Conservation (phyloP, 2,888 invertebrate genomes). For the Coenonympha arcania region DNA sequence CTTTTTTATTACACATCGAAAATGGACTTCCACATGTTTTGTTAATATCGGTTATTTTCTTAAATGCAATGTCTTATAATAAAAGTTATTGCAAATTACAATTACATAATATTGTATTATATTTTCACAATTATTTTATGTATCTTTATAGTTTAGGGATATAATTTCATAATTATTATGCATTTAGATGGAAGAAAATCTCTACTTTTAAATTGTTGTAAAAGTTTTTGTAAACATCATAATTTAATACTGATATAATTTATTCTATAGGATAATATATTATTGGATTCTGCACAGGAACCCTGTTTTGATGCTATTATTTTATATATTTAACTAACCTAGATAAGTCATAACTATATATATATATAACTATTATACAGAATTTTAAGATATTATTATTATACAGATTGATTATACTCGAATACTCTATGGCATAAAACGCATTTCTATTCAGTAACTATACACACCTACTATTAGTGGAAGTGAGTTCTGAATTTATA, state of each 20-base stretch:
- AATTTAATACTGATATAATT: background rate
- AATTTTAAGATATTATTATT: too few species aligned
- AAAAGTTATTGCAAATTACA: background rate
- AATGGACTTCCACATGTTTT: slow-evolving; percentile 2
- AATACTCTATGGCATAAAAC: too few species aligned
- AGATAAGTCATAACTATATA: too few species aligned
- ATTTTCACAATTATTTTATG: background rate
- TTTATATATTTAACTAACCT: too few species aligned
- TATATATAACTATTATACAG: too few species aligned
- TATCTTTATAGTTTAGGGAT: background rate
- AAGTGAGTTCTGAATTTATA: background rate
- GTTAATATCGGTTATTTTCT: background rate
- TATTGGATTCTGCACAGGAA: slow-evolving; percentile 7
- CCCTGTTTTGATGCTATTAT: background rate
- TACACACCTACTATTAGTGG: too few species aligned
- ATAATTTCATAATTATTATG: too few species aligned
- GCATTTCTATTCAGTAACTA: too few species aligned
- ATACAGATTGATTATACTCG: too few species aligned
- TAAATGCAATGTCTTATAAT: background rate
- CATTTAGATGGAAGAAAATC: background rate
- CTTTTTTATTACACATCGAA: background rate
- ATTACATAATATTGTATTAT: background rate
- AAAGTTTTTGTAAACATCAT: slow-evolving; percentile 7
- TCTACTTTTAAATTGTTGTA: slow-evolving; percentile 2
- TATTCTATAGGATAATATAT: background rate